These are phyloP conservation scores for Nemurella pictetii DNA, from an alignment of 2,888 invertebrate genomes.

Conservation along the genomic window DNA sequence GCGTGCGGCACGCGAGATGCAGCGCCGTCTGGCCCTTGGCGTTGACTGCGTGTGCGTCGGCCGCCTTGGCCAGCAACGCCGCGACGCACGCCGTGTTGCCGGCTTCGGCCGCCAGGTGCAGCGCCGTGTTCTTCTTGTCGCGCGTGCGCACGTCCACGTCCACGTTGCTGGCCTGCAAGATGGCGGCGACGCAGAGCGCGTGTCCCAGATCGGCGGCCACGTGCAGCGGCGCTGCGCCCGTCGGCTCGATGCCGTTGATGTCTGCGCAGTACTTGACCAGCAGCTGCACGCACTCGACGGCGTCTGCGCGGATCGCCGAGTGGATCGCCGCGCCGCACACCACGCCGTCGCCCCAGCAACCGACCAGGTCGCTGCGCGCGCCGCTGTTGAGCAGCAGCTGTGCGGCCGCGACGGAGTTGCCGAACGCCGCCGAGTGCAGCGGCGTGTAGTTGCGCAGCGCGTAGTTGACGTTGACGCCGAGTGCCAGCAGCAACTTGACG, in stretches of 20 bases:
- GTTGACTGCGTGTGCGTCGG: constrained; percentile 51
- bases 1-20: constrained; percentile 55
- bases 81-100: constrained; percentile 52
- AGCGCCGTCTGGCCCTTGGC: constrained; percentile 55
- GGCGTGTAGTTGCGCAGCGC: constrained; percentile 50
- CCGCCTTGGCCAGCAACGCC: constrained; percentile 47
- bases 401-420: constrained; percentile 53
- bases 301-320: constrained; percentile 82
- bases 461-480: constrained; percentile 40
- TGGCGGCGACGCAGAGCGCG: constrained; percentile 71
- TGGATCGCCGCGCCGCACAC: constrained; percentile 72
- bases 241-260: constrained; percentile 71
- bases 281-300: constrained; percentile 73
- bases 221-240: constrained; percentile 77
- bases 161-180: constrained; percentile 72
- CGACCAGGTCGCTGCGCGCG: constrained; percentile 50
- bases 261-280: constrained; percentile 76
- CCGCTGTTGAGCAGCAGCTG: constrained; percentile 53
- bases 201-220: constrained; percentile 80
- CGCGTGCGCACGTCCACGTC: constrained; percentile 63
- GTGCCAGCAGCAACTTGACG: not conserved
- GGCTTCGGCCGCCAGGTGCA: constrained; percentile 54
- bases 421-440: constrained; percentile 57
- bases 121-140: constrained; percentile 36
- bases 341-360: constrained; percentile 41